Base-by-base conservation (phyloP, 2,888 invertebrate genomes). In the Galerucella nymphaeae region DNA sequence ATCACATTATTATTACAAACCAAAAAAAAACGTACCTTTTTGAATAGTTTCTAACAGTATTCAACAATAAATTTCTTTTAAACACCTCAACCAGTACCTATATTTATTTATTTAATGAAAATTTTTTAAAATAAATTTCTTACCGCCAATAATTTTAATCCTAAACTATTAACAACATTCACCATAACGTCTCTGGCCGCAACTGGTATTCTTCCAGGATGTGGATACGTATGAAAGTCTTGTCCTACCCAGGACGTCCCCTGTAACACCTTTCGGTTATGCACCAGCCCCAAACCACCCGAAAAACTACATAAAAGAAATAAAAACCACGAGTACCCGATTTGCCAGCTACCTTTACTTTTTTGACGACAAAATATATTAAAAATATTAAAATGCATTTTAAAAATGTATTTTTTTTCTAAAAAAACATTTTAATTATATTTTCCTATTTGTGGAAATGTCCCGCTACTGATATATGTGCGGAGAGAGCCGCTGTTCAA, bases 151-250 rank as follows among this genome's bases (percentile, higher is more conserved):
- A 93, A 89, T 84, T 91, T 90, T 76, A 93, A 87, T 68, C 92
- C 92, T 77, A 93, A 89, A 83, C 91, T 91, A 84, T 95, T 95
- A 58, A 94, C 92, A 53, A 93, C 90, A 83, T 95, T 94, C 71
- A 94, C 93, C 93, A 95, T 94, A 73, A 92, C 89, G 77, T 93
- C 91, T 75, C 92, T 88, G 3, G 94, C 76, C 6, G 66, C 20
- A 38, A 57, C 53, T 10, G 68, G 53, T 14, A 42, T 68, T 50
- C 70, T 70, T 63, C 63, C 71, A 14, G 77, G 77, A 72, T 74
- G 75, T 3, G 77, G 77, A 23, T 77, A 77, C 4, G 73, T 75
- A 57, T 77, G 73, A 58, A 73, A 77, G 20, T 70, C 69, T 61
- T 75, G 66, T 13, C 74, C 76, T 45, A 55, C 70, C 76, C 76